Percentiles rank a stretch among this genome's conserved stretches.
Evolutionary conservation across 2,113 vertebrate species (phyloP).

Genomic region (Rhynchopsitta pachyrhyncha): DNA sequence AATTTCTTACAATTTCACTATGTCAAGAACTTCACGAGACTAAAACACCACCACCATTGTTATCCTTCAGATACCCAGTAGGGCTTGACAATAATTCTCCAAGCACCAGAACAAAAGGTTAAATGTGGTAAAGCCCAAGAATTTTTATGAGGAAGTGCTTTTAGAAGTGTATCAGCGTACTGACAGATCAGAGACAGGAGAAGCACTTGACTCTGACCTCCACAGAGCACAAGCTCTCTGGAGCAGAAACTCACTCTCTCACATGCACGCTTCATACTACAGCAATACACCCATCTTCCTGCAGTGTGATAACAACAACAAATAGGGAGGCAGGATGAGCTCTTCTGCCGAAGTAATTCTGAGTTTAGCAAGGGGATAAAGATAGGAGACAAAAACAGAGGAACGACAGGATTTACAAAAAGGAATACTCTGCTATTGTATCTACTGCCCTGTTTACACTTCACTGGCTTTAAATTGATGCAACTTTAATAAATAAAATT

Average conservation of each 20-base stretch:
- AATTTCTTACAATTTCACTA: not conserved
- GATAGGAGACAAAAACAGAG: not conserved
- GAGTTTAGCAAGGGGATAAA: not conserved
- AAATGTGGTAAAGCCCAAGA: not conserved
- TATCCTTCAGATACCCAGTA: not conserved
- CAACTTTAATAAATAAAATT: not conserved
- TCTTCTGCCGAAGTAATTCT: not conserved
- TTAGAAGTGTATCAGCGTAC: not conserved
- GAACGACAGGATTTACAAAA: not conserved
- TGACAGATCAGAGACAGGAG: conserved; percentile 37
- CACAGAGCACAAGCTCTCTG: not conserved
- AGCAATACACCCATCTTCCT: not conserved
- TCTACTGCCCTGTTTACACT: not conserved
- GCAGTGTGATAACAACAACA: not conserved
- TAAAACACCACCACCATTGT: not conserved
- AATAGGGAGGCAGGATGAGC: not conserved
- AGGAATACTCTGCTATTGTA: not conserved
- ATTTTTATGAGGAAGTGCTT: conserved; percentile 1
- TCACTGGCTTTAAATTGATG: not conserved
- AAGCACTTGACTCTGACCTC: conserved; percentile 22
- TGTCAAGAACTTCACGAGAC: not conserved
- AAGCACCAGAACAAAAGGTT: not conserved
- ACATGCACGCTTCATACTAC: not conserved
- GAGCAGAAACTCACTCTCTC: not conserved
- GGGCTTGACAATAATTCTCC: not conserved